Evolutionary conservation across 2,888 invertebrate genomes (phyloP), one percentile per base, ranked within the genome.

Genomic region (Toxonevra muliebris): DNA sequence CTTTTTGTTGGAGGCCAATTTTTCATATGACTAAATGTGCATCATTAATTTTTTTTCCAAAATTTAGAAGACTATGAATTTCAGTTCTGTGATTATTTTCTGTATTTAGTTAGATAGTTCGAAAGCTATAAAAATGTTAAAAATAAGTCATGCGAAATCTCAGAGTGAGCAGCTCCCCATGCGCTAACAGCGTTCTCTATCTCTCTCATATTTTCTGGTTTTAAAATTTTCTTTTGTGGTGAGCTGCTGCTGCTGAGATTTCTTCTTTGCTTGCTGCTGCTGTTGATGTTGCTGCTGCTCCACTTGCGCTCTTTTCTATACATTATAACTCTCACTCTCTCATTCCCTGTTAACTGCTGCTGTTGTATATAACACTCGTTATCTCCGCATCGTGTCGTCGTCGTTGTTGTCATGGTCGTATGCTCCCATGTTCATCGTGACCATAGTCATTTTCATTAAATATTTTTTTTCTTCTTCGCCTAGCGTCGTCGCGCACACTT

Each of bases 321-420:
- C 45, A 8, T 30, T 41, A 30, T 20, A 19, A 17, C 54, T 15
- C 45, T 54, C 54, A 43, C 43, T 11, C 19, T 60, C 58, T 61
- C 57, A n/a, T 43, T 57, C 52, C 20, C 58, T 53, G 42, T 57
- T 55, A 30, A 59, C 57, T 67, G 66, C 50, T 58, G 53, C 52
- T 19, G 52, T 65, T 61, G 52, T 60, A 58, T 69, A 59, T 66
- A 64, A 60, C 50, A 52, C 57, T 20, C 62, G 10, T 48, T 48
- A 61, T 61, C 57, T 65, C 64, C 55, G 42, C 64, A 70, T 68
- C 55, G 65, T 30, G 69, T 63, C 57, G 57, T 41, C 61, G 70
- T 66, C 67, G 17, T 9, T 52, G 55, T 57, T 52, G 40, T 60
- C 57, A 58, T 69, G 65, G 69, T 70, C 58, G 65, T 70, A 65